Base-by-base conservation (phyloP, 2,113 vertebrate genomes). In the Oreochromis aureus region DNA sequence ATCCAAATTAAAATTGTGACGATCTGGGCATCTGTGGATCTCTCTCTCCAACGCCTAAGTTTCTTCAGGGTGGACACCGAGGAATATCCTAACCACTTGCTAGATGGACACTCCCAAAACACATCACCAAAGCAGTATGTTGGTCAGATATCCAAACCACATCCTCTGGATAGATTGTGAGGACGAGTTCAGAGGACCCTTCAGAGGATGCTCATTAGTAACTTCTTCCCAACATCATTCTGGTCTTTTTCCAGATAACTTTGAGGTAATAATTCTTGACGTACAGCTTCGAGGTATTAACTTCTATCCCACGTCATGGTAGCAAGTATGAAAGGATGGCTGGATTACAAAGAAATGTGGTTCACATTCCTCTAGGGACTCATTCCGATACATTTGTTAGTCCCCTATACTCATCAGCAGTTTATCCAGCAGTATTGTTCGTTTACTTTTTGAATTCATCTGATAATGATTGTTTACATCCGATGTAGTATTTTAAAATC, bases 41-140 rank as follows among this genome's bases (percentile, higher is more conserved):
- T 5, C 6, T 11, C 9, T 46, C 11, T 18, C 15, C 16, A 30
- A 2, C 44, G 2, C 24, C 24, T 76, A 18, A 0, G 11, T 27
- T 5, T 76, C 71, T 30, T 18, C 5, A 27, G 6, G 24, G 16
- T 73, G 10, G 10, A 51, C 41, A 76, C 5, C 7, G 24, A 76
- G 71, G 44, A 10, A 19, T 66, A 13, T 3, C 6, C 19, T 66
- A 66, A 39, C 61, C 18, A n/a, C 32, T 36, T 39, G 61, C 61
- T 66, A 19, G 44, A 5, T 30, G 71, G 10, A 51, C 0, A 27
- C 24, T 30, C 44, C 16, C 44, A 51, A 51, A 78, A 19, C 44
- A 51, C 71, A 48, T 51, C 48, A 51, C 16, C 0, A 30, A 11
- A 76, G 6, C 24, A 16, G 71, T 16, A 76, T 30, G 24, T 7